A percentile compares a stretch with the other conserved stretches of the same genome.
These are phyloP conservation scores for Podabrus alpinus DNA, from an alignment of 2,888 invertebrate genomes.

Conservation along the genomic window DNA sequence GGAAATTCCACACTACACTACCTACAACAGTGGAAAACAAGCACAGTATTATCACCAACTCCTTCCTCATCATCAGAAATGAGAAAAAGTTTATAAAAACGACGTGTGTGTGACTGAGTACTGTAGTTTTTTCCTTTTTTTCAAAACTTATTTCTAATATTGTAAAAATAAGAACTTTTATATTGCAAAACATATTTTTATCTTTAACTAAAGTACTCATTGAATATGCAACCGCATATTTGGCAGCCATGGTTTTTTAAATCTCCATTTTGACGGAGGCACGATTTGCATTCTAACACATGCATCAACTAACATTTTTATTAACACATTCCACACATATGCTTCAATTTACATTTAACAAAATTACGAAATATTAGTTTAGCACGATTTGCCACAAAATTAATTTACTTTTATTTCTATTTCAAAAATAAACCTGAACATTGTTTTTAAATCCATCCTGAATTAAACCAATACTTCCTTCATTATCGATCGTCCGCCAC, in stretches of 20 bases:
- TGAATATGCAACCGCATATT: constrained; percentile 20
- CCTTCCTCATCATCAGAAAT: constrained; percentile 13
- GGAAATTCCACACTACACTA: constrained; percentile 27
- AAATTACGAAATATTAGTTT: constrained; percentile 13
- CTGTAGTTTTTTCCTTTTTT: background rate
- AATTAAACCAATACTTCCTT: background rate
- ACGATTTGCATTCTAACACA: constrained; percentile 20
- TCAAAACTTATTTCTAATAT: constrained; percentile 4
- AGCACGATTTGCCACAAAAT: constrained; percentile 7
- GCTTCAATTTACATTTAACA: constrained; percentile 21
- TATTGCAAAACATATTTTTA: background rate
- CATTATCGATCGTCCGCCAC: background rate
- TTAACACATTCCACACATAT: constrained; percentile 25
- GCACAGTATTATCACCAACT: constrained; percentile 32
- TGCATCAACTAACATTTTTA: constrained; percentile 24
- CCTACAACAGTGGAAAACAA: constrained; percentile 28
- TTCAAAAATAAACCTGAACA: background rate
- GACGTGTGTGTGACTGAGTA: background rate
- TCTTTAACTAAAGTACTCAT: background rate
- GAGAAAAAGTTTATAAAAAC: constrained; percentile 8
- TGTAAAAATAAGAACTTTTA: constrained; percentile 3
- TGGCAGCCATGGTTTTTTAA: constrained; percentile 25
- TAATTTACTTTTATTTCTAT: background rate
- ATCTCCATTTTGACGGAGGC: constrained; percentile 16
- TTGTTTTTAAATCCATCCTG: no score